Evolutionary conservation across 2,113 vertebrate species (phyloP).

Genomic region (Macheiramphus alcinus): DNA sequence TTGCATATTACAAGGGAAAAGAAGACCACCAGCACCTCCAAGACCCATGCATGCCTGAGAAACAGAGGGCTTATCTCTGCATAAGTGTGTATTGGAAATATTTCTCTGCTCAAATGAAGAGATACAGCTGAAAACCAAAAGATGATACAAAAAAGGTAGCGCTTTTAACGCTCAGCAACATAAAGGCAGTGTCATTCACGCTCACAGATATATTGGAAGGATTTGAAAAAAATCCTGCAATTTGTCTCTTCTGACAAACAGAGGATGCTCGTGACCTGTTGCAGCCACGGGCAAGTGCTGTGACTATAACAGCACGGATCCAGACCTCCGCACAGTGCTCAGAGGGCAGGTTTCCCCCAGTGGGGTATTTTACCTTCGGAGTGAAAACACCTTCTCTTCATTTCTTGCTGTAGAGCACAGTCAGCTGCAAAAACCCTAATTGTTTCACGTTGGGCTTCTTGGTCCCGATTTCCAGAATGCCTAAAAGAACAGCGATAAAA

Average conservation of each 20-base stretch:
- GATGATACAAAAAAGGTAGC: background rate
- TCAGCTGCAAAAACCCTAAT: background rate
- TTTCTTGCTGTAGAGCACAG: background rate
- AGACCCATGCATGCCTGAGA: accelerated
- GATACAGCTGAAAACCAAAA: background rate
- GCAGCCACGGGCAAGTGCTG: background rate
- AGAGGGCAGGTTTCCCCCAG: background rate
- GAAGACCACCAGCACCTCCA: background rate
- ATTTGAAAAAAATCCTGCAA: background rate
- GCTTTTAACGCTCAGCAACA: background rate
- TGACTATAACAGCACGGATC: accelerated
- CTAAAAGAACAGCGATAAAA: background rate
- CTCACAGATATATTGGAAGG: background rate
- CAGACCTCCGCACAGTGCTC: background rate
- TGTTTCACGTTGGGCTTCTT: background rate
- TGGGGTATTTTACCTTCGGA: background rate
- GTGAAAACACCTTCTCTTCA: background rate
- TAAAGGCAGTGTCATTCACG: background rate
- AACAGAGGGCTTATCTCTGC: background rate
- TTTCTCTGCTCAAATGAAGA: background rate
- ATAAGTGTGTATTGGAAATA: background rate
- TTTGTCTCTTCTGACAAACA: background rate
- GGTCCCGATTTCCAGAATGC: background rate
- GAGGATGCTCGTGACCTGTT: background rate
- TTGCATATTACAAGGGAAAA: background rate